Percentiles rank a stretch among this genome's conserved stretches.
phyloP scores from a whole-genome alignment of 2,888 invertebrate species.

The Aphidius colemani region DNA sequence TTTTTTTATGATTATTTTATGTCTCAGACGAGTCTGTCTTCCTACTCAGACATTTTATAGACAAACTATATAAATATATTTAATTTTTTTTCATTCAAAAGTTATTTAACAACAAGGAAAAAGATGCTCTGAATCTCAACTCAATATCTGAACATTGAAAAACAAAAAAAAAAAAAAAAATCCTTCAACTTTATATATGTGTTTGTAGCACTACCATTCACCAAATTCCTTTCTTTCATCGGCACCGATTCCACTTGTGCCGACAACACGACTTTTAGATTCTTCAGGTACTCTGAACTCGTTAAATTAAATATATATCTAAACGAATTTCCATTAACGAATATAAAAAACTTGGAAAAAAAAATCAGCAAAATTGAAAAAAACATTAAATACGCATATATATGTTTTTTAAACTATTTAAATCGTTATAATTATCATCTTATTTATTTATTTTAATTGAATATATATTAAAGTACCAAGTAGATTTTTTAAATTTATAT shows the following conservation, averaged over 20 bases:
- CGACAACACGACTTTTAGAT: slow-evolving; percentile 43
- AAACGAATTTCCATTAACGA: no score
- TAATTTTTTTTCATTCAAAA: slow-evolving; percentile 8
- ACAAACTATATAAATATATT: not conserved
- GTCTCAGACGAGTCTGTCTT: not conserved
- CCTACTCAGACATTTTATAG: slow-evolving; percentile 1
- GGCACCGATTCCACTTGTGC: slow-evolving; percentile 46
- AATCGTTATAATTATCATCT: no score
- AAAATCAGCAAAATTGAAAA: no score
- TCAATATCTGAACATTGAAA: slow-evolving; percentile 1
- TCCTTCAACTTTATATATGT: not conserved
- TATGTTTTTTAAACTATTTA: no score
- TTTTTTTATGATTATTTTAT: not conserved
- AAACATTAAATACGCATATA: no score
- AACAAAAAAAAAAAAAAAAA: not conserved
- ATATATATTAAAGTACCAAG: no score
- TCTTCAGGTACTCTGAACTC: slow-evolving; percentile 23
- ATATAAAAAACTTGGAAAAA: no score
- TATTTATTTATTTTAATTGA: no score
- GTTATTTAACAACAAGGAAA: not conserved
- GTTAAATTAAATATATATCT: no score
- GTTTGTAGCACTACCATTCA: slow-evolving; percentile 51
- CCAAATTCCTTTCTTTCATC: slow-evolving; percentile 57
- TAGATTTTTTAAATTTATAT: no score
- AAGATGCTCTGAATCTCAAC: not conserved